Evolutionary conservation across 1,140 invertebrate species (phyloP), one percentile per base, ranked within the genome.

Genomic region (Pogonomyrmex californicus): DNA sequence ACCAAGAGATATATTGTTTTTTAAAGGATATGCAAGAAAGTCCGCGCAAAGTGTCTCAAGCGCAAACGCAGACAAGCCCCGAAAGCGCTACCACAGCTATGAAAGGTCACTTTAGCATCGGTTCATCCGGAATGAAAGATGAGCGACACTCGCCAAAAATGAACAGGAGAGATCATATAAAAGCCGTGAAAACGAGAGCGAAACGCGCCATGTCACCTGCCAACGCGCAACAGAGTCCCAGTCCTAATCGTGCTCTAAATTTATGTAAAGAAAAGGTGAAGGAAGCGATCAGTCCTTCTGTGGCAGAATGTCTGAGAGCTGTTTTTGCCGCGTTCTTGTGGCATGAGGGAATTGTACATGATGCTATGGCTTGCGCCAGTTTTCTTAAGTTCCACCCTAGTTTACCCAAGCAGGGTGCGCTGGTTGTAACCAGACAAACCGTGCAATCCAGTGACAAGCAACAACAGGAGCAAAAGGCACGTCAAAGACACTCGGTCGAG

Each of bases 281-380:
- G 93, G 96, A 98, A 90, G 98, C 98, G 0, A 97, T 99, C 92
- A 98, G 98, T 88, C 98, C 99, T 0, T 98, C 98, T 0, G 97
- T 99, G 23, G 99, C 98, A 0, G 99, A 99, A 94, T 98, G 98
- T 91, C 95, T 99, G 4, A 96, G 99, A 6, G 98, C 98, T 0
- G 98, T 99, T 0, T 99, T 99, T 95, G 99, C 99, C 0, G 98
- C 99, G 0, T 97, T 99, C 91, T 95, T 99, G 1, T 99, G 99
- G 99, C 99, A 99, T 94, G 99, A 99, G 96, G 99, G 98, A 1
- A 98, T 99, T 60, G 98, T 99, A 0, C 98, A 99, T 93, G 99
- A 99, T 94, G 99, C 99, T 5, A 99, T 99, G 97, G 98, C 99
- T 0, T 99, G 98, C 93, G 98, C 99, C 0, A 98, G 99, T 4